Base-by-base conservation (phyloP, 2,888 invertebrate species). In the Tetheella fluctuosa region DNA sequence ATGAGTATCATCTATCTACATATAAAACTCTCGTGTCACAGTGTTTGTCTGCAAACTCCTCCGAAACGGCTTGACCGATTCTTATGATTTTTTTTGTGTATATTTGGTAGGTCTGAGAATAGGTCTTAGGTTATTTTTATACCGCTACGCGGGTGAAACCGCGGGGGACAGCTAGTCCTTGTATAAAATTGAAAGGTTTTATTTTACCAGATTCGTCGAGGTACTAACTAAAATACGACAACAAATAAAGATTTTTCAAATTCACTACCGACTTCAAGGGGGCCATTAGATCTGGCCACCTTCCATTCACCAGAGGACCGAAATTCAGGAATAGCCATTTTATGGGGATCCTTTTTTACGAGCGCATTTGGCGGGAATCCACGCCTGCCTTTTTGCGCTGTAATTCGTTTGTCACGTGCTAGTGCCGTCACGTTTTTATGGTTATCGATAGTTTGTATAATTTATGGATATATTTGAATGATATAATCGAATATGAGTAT, bases 271-370 rank as follows among this genome's bases (percentile, higher is more conserved):
- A 48, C 48, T 48, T 48, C 20, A 48, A 48, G 20, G 20, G 48
- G 20, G 48, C 48, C 7, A 48, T 48, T 48, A 10, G 20, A 48
- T 10, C 48, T 48, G n/a, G 37, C 37, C 37, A 20, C 39, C 13
- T 39, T 12, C 39, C 34, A 59, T 59, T 63, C 66, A 66, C 61
- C 53, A 66, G 64, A 63, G 64, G 65, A 52, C 17, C 60, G 54
- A 64, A 68, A 71, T 70, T 71, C 68, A 66, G 67, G 73, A 67
- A 68, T 69, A 68, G 67, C 71, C 69, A 69, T 66, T 78, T 76
- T 73, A 71, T 63, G 55, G 37, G 17, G 58, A 60, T 48, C 48
- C 64, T 68, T 69, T 77, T 77, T 77, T 77, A 76, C 64, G 65
- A 48, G 68, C 48, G 20, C 48, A 48, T 69, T 76, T 73, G 74